Conservation (phyloP, 2,888 invertebrate genomes). For the Tachina fera region DNA sequence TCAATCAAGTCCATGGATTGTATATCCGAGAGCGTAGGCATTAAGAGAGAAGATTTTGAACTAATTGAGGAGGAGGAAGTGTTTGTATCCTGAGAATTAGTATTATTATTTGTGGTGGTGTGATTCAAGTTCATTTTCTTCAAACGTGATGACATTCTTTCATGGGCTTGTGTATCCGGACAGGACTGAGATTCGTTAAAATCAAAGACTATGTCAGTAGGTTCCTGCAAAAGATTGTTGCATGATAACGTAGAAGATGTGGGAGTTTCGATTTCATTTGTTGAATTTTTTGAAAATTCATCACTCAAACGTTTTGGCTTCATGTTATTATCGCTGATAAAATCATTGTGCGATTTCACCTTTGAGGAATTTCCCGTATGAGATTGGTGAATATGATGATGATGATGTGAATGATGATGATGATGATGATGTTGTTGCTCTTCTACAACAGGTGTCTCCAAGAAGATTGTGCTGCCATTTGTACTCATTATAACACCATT, state of each 20-base stretch:
- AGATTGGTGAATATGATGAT: constrained; percentile 68
- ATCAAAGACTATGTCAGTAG: constrained; percentile 59
- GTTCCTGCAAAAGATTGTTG: constrained; percentile 36
- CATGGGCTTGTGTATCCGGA: constrained; percentile 66
- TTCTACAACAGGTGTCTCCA: constrained; percentile 82
- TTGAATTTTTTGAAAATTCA: constrained; percentile 76
- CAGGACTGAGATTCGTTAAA: constrained; percentile 57
- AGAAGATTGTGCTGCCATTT: constrained; percentile 79
- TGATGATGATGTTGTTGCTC: constrained; percentile 77
- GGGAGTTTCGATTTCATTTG: constrained; percentile 43
- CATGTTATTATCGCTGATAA: constrained; percentile 74
- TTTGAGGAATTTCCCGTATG: constrained; percentile 26
- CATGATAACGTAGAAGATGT: constrained; percentile 31
- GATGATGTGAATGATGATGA: constrained; percentile 63
- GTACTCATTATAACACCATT: constrained; percentile 76
- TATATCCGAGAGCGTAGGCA: constrained; percentile 78
- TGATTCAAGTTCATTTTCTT: constrained; percentile 80
- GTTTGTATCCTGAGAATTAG: constrained; percentile 63
- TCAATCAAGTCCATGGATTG: constrained; percentile 83
- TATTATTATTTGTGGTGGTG: constrained; percentile 53
- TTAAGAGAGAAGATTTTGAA: constrained; percentile 48
- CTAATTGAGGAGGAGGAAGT: constrained; percentile 51
- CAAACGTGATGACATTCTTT: constrained; percentile 80
- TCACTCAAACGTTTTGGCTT: constrained; percentile 82
- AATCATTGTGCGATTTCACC: constrained; percentile 49